Conservation (phyloP, 2,888 invertebrate genomes). For the Zhengitettix transpicula region DNA sequence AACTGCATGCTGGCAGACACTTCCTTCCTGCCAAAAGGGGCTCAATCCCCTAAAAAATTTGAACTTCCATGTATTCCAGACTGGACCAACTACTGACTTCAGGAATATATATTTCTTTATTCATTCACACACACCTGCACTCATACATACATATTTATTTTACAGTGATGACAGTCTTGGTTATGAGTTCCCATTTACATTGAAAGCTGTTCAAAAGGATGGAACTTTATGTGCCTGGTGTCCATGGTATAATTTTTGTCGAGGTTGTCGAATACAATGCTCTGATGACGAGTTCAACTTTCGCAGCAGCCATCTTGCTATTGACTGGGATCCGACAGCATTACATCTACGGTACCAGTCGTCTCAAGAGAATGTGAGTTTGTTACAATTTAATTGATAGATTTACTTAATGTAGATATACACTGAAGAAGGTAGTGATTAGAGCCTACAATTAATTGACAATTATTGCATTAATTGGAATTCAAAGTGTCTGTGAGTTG, state of each 20-base stretch:
- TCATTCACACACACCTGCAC: too few species aligned
- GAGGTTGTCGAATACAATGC: constrained; percentile 70
- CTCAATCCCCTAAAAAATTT: too few species aligned
- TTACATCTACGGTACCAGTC: constrained; percentile 77
- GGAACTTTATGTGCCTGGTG: constrained; percentile 60
- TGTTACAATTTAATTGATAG: not conserved
- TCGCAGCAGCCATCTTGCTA: constrained; percentile 40
- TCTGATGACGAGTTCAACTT: constrained; percentile 23
- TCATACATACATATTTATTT: constrained; percentile 13
- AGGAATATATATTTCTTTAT: too few species aligned
- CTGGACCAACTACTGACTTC: too few species aligned
- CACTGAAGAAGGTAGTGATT: too few species aligned
- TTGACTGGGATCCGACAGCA: constrained; percentile 92
- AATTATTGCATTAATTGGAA: too few species aligned
- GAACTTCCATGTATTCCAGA: too few species aligned
- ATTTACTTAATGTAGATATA: too few species aligned
- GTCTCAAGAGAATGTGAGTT: constrained; percentile 48
- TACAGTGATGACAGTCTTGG: constrained; percentile 79
- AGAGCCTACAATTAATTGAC: too few species aligned
- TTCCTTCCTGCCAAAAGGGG: too few species aligned
- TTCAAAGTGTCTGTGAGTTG: too few species aligned
- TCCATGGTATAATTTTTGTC: constrained; percentile 67
- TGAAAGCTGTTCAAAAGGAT: constrained; percentile 60
- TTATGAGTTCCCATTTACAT: constrained; percentile 80
- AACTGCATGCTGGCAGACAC: too few species aligned